Conservation (phyloP, 1,140 invertebrate genomes). For the Araneus ventricosus region DNA sequence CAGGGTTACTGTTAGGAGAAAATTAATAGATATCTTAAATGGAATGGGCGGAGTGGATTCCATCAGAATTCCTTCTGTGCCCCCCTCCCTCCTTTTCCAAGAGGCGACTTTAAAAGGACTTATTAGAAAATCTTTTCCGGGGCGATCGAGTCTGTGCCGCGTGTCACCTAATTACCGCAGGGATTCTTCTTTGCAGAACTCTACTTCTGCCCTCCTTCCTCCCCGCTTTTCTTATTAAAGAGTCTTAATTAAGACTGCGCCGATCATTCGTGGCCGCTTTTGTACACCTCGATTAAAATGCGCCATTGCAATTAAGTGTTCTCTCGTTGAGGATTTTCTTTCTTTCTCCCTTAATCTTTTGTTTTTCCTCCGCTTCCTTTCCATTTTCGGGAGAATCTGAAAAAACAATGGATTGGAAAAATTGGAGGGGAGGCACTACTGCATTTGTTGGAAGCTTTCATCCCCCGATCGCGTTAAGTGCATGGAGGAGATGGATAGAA, state of each 20-base stretch:
- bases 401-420: not conserved
- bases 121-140: conserved; percentile 41
- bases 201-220: not conserved
- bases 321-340: not conserved
- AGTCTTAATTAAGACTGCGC: conserved; percentile 39
- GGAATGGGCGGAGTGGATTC: not conserved
- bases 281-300: conserved; percentile 44
- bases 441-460: too few relatives aligned
- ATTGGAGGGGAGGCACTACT: not conserved
- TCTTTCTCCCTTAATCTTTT: not conserved
- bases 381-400: not conserved
- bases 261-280: conserved; percentile 30
- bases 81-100: not conserved
- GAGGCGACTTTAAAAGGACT: conserved; percentile 43
- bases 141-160: conserved; percentile 1
- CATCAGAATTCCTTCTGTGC: not conserved
- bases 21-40: too few relatives aligned
- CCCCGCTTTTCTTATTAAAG: conserved; percentile 22
- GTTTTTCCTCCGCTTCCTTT: not conserved
- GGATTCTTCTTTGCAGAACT: conserved; percentile 46
- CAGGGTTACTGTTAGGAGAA: too few relatives aligned
- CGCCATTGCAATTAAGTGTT: conserved; percentile 46
- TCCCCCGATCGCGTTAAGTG: too few relatives aligned
- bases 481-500: not conserved
- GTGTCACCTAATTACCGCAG: conserved; percentile 35